These are phyloP conservation scores for Jacana jacana DNA, from an alignment of 2,113 vertebrate species.

Conservation along the genomic window DNA sequence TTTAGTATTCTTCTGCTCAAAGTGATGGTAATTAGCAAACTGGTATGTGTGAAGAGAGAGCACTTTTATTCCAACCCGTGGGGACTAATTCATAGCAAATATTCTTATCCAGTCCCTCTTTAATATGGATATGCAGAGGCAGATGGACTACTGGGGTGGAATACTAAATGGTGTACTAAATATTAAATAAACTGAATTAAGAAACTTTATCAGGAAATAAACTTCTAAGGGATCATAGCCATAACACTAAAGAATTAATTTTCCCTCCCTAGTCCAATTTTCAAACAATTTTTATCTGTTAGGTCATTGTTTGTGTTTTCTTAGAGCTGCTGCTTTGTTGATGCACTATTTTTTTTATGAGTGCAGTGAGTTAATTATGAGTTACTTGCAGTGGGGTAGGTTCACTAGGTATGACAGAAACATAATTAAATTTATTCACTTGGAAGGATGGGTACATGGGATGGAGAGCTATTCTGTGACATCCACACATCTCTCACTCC, in stretches of 20 bases:
- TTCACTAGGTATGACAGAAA: not conserved
- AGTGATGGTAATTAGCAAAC: slow-evolving; percentile 13
- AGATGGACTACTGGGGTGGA: not conserved
- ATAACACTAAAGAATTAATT: not conserved
- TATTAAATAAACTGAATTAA: slow-evolving; percentile 4
- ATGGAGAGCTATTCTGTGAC: not conserved
- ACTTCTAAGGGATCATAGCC: not conserved
- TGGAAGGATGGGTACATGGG: not conserved
- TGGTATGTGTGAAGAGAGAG: not conserved
- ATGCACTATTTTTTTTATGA: not conserved
- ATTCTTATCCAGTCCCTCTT: not conserved
- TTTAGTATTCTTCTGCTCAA: not conserved
- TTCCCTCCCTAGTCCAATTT: not conserved
- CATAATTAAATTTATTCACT: not conserved
- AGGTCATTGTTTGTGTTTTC: not conserved
- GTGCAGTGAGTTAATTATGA: too few relatives aligned
- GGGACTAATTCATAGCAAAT: not conserved
- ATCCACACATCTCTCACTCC: not conserved
- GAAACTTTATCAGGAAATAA: not conserved
- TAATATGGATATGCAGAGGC: not conserved
- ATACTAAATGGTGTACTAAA: not conserved
- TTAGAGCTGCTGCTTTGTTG: not conserved
- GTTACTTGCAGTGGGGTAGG: not conserved
- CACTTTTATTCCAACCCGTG: not conserved
- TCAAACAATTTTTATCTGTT: not conserved